phyloP scores from a whole-genome alignment of 2,888 invertebrate genomes.

The Trissoscelio sp. region DNA sequence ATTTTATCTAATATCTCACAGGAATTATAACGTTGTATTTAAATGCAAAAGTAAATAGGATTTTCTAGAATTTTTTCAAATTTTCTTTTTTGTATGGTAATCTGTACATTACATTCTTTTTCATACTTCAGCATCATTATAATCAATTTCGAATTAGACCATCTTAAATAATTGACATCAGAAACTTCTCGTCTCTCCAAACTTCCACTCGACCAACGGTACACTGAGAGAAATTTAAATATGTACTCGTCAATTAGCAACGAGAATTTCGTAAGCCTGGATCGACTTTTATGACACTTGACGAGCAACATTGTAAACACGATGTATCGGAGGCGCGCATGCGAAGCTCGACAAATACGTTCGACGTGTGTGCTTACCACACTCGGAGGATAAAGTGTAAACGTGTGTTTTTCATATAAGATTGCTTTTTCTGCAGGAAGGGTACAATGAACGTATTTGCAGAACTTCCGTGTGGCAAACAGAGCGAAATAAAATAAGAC shows the following conservation, averaged over 20 bases:
- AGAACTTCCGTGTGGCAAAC: slow-evolving; percentile 13
- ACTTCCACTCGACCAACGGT: background rate
- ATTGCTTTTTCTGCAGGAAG: slow-evolving; percentile 12
- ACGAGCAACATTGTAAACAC: slow-evolving; percentile 19
- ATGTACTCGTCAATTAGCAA: background rate
- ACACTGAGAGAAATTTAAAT: background rate
- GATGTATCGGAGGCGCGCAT: slow-evolving; percentile 14
- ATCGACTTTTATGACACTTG: slow-evolving; percentile 15
- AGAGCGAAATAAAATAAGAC: slow-evolving; percentile 17
- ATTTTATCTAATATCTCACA: too few species aligned
- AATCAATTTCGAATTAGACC: too few species aligned
- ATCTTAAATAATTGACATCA: background rate
- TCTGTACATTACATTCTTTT: too few species aligned
- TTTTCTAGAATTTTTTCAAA: too few species aligned
- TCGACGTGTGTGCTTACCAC: slow-evolving; percentile 2
- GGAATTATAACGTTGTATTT: too few species aligned
- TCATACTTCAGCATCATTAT: background rate
- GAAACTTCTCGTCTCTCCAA: background rate
- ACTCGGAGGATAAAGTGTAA: slow-evolving; percentile 10
- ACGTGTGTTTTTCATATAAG: slow-evolving; percentile 15
- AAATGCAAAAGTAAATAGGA: too few species aligned
- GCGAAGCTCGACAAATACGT: slow-evolving; percentile 38
- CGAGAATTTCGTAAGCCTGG: background rate
- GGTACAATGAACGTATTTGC: slow-evolving; percentile 31
- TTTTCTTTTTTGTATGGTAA: too few species aligned